phyloP scores from a whole-genome alignment of 2,888 invertebrate genomes.

The Ennomos erosarius region DNA sequence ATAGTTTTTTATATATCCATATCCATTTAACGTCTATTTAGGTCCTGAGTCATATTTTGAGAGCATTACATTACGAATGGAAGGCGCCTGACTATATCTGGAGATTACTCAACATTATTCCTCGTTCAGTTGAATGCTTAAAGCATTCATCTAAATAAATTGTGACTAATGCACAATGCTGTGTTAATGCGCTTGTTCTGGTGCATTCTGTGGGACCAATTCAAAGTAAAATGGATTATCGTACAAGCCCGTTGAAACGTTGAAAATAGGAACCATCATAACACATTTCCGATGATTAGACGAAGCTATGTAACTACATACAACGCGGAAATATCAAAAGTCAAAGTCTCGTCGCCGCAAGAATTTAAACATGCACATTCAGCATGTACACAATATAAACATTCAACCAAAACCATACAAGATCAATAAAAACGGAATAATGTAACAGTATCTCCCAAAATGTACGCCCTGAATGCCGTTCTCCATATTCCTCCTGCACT shows the following conservation, averaged over 20 bases:
- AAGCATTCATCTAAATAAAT: too few species aligned
- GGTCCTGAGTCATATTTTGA: constrained; percentile 63
- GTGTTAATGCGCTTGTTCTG: constrained; percentile 10
- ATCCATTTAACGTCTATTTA: constrained; percentile 43
- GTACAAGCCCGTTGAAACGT: background rate
- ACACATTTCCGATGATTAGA: too few species aligned
- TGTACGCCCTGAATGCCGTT: too few species aligned
- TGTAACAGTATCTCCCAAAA: constrained; percentile 3
- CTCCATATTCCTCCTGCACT: background rate
- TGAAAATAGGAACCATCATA: too few species aligned
- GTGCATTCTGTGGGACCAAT: constrained; percentile 8
- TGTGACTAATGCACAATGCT: constrained; percentile 29
- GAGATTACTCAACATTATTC: constrained; percentile 70
- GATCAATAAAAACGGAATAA: background rate
- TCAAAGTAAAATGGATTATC: constrained; percentile 4
- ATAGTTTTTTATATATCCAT: too few species aligned
- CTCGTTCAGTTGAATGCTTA: constrained; percentile 32
- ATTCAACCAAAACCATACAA: too few species aligned
- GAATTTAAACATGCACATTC: too few species aligned
- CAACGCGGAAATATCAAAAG: too few species aligned
- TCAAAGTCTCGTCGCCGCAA: too few species aligned
- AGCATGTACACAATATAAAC: too few species aligned
- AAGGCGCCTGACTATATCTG: constrained; percentile 65
- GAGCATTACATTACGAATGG: constrained; percentile 51
- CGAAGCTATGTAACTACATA: too few species aligned